Evolutionary conservation across 2,797 vertebrate species (phyloP).

Genomic region (Fratercula arctica): DNA sequence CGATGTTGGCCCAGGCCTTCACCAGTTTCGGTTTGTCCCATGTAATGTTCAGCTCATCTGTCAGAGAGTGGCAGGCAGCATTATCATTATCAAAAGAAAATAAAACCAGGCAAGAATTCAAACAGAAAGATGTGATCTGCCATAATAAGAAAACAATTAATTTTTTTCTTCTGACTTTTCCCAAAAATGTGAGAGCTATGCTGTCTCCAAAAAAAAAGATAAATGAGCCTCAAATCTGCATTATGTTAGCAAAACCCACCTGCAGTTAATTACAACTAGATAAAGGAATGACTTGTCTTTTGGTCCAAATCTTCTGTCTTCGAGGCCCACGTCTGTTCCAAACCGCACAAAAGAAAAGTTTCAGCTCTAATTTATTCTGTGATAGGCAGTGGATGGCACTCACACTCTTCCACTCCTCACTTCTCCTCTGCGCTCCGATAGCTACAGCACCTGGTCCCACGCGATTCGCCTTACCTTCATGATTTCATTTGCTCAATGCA

Average conservation of each 20-base stretch:
- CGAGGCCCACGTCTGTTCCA: not conserved
- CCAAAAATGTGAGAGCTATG: not conserved
- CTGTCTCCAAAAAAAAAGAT: constrained; percentile 7
- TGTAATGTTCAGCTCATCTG: not conserved
- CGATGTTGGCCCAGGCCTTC: not conserved
- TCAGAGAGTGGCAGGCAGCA: not conserved
- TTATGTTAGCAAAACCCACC: constrained; percentile 56
- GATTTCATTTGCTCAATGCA: not conserved
- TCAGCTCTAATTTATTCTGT: constrained; percentile 28
- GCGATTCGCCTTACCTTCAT: not conserved
- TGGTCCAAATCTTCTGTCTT: constrained; percentile 23
- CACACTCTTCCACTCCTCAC: not conserved
- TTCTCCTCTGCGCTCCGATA: not conserved
- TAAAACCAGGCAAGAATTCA: not conserved
- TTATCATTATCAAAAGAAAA: constrained; percentile 8
- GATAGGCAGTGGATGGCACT: not conserved
- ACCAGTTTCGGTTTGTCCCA: not conserved
- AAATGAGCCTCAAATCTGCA: constrained; percentile 20
- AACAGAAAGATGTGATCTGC: constrained; percentile 23
- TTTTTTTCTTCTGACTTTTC: constrained; percentile 26
- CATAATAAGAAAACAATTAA: constrained; percentile 9
- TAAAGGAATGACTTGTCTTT: constrained; percentile 33
- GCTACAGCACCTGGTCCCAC: not conserved
- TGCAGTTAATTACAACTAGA: constrained; percentile 56
- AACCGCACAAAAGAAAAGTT: not conserved